Base-by-base conservation (phyloP, 2,113 vertebrate genomes). In the Ramphastos sulfuratus region DNA sequence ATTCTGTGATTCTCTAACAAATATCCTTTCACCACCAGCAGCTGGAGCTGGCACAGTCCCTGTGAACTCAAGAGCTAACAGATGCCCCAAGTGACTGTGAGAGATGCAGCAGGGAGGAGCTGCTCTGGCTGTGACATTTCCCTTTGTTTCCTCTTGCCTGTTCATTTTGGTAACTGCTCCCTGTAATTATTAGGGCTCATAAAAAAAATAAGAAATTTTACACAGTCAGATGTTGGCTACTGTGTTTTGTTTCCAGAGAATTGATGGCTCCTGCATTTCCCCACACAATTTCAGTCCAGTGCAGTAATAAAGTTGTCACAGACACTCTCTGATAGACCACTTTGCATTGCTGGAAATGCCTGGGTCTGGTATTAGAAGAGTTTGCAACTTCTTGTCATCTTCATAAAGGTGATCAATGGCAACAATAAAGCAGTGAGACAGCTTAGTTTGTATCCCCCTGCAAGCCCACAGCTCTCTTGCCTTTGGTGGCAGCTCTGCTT, bases 271-370 rank as follows among this genome's bases (percentile, higher is more conserved):
- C 48, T 89, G 42, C 72, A 66, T 88, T 95, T 90, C 74, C 71
- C 78, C 72, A 37, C 65, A 95, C 37, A 56, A 55, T 67, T 50
- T 86, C 60, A 83, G 87, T 92, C 84, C 94, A 3, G 39, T 69
- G 87, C 65, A 56, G 87, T 58, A 94, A 88, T 96, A 94, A 97
- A 97, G 58, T 93, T 95, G 95, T 96, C 95, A 90, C 83, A 60
- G 66, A 59, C 73, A 33, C 77, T 55, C 27, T 4, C 58, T 89
- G 96, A 96, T 75, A 85, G 86, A 96, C 96, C 93, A 65, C 78
- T 97, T 84, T 95, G 88, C 95, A 89, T 94, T 87, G 78, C 92
- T 87, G 52, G 79, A 95, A 95, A 89, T 87, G 92, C 86, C 89
- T 64, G 94, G 90, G 37, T 83, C 91, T 66, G 23, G 58, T 69